Conservation (phyloP, 1,140 invertebrate species). For the Drepana arcuata region DNA sequence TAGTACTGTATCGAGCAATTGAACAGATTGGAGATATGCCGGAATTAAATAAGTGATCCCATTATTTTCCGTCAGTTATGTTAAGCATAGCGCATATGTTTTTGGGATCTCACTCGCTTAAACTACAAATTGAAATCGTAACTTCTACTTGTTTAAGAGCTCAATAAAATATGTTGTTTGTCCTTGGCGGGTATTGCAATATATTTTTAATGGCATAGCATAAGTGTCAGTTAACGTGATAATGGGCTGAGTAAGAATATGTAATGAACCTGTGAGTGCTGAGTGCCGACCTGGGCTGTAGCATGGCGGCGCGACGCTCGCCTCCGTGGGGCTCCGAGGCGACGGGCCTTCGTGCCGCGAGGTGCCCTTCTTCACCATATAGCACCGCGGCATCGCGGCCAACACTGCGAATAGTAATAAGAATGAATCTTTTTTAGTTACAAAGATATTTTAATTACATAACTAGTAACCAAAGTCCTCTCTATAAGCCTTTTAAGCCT, state of each 20-base stretch:
- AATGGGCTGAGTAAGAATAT: too few species aligned
- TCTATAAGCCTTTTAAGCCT: neutral
- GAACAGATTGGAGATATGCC: too few species aligned
- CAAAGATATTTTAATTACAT: neutral
- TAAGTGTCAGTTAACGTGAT: neutral
- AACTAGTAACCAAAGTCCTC: neutral
- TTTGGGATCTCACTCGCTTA: too few species aligned
- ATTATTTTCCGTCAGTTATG: too few species aligned
- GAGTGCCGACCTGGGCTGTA: constrained; percentile 37
- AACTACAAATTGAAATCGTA: too few species aligned
- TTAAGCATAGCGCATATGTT: too few species aligned
- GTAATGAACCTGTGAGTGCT: constrained; percentile 28
- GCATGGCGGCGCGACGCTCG: constrained; percentile 40
- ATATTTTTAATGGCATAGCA: neutral
- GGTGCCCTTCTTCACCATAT: constrained; percentile 50
- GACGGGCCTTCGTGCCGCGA: constrained; percentile 31
- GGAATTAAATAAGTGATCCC: too few species aligned
- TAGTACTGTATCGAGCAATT: too few species aligned
- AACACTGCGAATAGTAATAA: constrained; percentile 26
- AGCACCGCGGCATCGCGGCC: constrained; percentile 59
- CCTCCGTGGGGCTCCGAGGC: constrained; percentile 46
- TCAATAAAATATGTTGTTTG: too few species aligned
- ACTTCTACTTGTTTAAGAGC: too few species aligned
- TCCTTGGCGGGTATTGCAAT: neutral
- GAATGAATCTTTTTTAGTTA: constrained; percentile 1